These are phyloP conservation scores for Octodon degus DNA, from an alignment of 2,113 vertebrate genomes.

Conservation along the genomic window DNA sequence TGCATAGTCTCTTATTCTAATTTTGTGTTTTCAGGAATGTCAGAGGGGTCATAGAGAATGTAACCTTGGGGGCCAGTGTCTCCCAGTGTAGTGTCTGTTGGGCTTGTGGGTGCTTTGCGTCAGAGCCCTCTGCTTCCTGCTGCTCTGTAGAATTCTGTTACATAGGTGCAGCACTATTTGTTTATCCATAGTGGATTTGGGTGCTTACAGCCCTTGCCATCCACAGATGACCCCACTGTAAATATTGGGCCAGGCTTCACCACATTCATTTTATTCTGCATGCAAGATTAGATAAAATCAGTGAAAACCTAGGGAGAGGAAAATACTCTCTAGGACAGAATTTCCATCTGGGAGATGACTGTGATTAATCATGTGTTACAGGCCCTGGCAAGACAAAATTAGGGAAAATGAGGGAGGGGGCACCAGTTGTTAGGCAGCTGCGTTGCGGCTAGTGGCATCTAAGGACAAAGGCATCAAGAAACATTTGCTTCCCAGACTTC, in stretches of 20 bases:
- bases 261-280: not conserved
- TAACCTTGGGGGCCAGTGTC: not conserved
- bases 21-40: not conserved
- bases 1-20: not conserved
- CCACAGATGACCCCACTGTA: not conserved
- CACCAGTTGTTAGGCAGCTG: not conserved
- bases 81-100: not conserved
- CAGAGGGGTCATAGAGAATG: not conserved
- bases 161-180: fast-evolving
- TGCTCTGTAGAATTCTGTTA: fast-evolving
- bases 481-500: not conserved
- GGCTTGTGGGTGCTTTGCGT: not conserved
- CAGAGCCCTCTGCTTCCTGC: not conserved
- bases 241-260: not conserved
- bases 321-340: not conserved
- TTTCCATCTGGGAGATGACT: not conserved
- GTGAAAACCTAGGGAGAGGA: not conserved
- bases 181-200: not conserved
- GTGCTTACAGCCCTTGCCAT: not conserved
- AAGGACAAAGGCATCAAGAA: not conserved
- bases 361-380: not conserved
- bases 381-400: not conserved
- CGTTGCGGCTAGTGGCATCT: not conserved
- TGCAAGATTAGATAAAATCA: not conserved
- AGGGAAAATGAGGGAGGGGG: not conserved